These are phyloP conservation scores for Podarcis siculus DNA, from an alignment of 2,797 vertebrate species.

Conservation along the genomic window DNA sequence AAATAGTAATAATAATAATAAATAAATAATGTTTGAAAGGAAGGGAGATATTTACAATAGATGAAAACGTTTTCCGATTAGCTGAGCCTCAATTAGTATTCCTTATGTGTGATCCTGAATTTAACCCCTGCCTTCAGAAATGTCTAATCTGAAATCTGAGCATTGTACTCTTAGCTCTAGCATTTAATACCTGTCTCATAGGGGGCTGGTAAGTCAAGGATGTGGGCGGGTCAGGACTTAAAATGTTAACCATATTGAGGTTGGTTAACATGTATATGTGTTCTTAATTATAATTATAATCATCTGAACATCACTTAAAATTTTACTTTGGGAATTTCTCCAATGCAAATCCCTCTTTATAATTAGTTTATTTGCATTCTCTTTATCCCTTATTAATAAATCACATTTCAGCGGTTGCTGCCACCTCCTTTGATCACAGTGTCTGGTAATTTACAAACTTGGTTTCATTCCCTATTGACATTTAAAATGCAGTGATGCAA, in stretches of 20 bases:
- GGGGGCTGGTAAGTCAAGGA: fast-evolving
- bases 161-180: neutral
- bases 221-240: neutral
- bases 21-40: fast-evolving
- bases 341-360: conserved; percentile 53
- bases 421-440: conserved; percentile 63
- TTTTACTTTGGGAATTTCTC: conserved; percentile 79
- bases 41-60: neutral
- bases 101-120: neutral
- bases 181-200: neutral
- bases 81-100: neutral
- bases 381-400: conserved; percentile 79
- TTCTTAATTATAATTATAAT: conserved; percentile 76
- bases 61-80: neutral
- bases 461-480: conserved; percentile 48
- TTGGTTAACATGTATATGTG: conserved; percentile 33
- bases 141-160: neutral
- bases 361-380: conserved; percentile 77
- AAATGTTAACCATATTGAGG: fast-evolving
- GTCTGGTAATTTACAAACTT: conserved; percentile 47
- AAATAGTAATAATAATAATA: no score
- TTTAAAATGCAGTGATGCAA: conserved; percentile 28
- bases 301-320: conserved; percentile 71
- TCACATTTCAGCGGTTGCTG: conserved; percentile 56
- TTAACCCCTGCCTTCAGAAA: conserved; percentile 18